Percentiles rank a stretch among this genome's conserved stretches.
These are phyloP conservation scores for Artibeus jamaicensis DNA, from an alignment of 2,797 vertebrate species.

Conservation along the genomic window DNA sequence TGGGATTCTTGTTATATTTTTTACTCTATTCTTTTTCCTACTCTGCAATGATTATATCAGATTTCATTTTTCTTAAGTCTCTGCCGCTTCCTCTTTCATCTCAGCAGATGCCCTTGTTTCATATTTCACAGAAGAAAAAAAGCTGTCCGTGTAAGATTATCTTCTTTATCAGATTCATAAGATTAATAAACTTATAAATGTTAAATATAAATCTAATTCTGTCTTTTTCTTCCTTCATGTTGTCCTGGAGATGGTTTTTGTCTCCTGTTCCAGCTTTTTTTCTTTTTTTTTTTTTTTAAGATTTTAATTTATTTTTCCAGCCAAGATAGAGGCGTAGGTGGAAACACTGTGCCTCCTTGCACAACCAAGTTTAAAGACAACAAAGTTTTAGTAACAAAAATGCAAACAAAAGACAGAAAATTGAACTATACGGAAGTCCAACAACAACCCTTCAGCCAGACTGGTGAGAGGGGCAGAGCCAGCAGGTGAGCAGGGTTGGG, in stretches of 20 bases:
- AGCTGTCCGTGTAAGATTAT: not conserved
- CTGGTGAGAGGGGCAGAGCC: no score
- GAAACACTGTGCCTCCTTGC: no score
- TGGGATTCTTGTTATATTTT: not conserved
- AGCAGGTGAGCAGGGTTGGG: no score
- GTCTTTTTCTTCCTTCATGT: not conserved
- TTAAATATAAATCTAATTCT: not conserved
- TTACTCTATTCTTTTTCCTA: not conserved
- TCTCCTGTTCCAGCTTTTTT: not conserved
- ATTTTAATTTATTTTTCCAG: no score
- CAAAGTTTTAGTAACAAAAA: no score
- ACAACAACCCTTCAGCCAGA: no score
- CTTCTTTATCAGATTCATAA: conserved; percentile 14
- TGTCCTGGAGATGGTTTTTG: not conserved
- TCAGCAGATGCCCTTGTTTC: conserved; percentile 1
- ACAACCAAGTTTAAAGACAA: no score
- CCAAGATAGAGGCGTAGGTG: no score
- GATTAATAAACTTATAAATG: not conserved
- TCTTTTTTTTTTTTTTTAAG: no score
- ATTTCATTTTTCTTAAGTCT: conserved; percentile 12
- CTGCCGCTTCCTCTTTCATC: not conserved
- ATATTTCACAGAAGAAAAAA: not conserved
- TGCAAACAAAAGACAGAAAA: no score
- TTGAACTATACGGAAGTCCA: no score
- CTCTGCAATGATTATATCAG: not conserved